Conservation (phyloP, 2,888 invertebrate genomes). For the Chrysotoxum bicinctum region DNA sequence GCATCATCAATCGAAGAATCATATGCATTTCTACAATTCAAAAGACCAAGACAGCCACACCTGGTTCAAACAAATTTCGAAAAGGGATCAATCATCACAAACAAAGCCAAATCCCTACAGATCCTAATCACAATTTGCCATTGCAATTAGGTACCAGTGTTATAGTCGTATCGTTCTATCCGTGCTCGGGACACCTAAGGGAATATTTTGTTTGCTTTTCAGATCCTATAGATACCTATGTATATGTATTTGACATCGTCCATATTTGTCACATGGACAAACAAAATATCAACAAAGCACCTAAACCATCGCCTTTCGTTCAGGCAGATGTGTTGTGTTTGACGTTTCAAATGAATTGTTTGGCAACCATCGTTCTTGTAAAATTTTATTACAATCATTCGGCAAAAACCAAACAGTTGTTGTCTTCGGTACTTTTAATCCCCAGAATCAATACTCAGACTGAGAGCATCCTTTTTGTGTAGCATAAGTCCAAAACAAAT, state of each 20-base stretch:
- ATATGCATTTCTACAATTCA: neutral
- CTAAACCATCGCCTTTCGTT: neutral
- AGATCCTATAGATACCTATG: neutral
- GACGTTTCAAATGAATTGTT: neutral
- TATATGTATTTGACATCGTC: too few relatives aligned
- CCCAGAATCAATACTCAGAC: conserved; percentile 1
- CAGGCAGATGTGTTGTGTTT: conserved; percentile 18
- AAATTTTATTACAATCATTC: conserved; percentile 21
- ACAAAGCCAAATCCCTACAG: conserved; percentile 43
- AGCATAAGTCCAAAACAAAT: neutral
- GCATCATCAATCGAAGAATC: neutral
- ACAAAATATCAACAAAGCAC: conserved; percentile 25
- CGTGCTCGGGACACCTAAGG: conserved; percentile 30
- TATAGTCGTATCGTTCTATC: conserved; percentile 36
- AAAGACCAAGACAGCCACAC: conserved; percentile 20
- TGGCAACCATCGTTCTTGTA: neutral
- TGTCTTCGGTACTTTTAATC: conserved; percentile 16
- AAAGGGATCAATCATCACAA: conserved; percentile 62
- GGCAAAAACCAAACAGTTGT: conserved; percentile 8
- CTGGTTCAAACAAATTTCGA: conserved; percentile 34
- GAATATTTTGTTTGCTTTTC: conserved; percentile 7
- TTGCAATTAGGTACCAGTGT: conserved; percentile 55
- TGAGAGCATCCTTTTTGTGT: conserved; percentile 25
- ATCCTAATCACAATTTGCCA: conserved; percentile 69
- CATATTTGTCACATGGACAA: conserved; percentile 15